phyloP scores from a whole-genome alignment of 2,888 invertebrate species.

The Dryococelus australis region DNA sequence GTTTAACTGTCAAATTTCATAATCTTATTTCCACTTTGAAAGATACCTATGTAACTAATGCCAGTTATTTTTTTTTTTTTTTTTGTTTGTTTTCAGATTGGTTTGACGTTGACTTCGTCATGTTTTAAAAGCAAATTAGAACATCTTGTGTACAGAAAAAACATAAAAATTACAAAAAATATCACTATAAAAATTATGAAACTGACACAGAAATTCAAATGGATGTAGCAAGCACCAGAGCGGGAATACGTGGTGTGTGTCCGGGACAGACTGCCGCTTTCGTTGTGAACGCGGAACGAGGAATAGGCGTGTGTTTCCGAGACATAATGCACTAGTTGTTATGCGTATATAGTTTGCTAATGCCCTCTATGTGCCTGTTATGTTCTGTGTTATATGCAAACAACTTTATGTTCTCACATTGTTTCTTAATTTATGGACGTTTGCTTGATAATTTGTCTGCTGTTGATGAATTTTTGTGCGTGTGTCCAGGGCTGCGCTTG shows the following conservation, averaged over 20 bases:
- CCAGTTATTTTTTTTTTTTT: neutral
- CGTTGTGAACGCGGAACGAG: neutral
- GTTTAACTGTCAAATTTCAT: neutral
- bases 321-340: neutral
- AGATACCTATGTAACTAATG: neutral
- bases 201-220: constrained; percentile 10
- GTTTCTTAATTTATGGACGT: neutral
- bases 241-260: neutral
- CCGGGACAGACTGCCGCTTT: neutral
- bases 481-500: neutral
- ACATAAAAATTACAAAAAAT: neutral
- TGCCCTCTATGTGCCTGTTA: constrained; percentile 13
- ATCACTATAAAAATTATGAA: neutral
- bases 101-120: constrained; percentile 40
- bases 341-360: neutral
- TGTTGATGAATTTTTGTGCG: neutral
- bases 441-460: neutral
- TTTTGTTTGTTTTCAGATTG: constrained; percentile 24
- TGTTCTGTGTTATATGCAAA: neutral
- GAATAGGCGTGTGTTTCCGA: neutral
- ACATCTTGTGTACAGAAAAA: constrained; percentile 36
- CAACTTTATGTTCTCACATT: neutral
- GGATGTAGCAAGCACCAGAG: neutral
- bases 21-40: neutral
- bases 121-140: constrained; percentile 43